A percentile compares a stretch with the other conserved stretches of the same genome.
These are phyloP conservation scores for Anomalospiza imberbis DNA, from an alignment of 2,797 vertebrate species.

Conservation along the genomic window DNA sequence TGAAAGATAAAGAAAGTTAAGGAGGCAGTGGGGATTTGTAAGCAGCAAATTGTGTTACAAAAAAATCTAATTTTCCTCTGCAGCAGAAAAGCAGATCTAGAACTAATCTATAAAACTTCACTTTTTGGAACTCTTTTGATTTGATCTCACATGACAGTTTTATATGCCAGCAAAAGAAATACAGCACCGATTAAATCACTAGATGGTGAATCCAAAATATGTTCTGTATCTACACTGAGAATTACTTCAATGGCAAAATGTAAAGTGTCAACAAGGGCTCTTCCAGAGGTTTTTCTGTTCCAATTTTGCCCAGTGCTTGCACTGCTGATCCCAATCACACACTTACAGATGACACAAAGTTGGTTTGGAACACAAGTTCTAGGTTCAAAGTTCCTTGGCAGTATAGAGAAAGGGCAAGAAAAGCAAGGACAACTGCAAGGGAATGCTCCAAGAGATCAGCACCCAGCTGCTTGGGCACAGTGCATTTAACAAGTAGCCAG, in stretches of 20 bases:
- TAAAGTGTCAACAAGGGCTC: background rate
- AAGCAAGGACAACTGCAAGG: background rate
- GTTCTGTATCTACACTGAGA: background rate
- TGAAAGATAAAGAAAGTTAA: background rate
- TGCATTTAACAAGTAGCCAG: background rate
- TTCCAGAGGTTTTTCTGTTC: background rate
- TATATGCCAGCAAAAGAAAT: background rate
- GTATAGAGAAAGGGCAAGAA: background rate
- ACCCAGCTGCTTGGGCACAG: background rate
- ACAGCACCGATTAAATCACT: background rate
- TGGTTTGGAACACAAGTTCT: background rate
- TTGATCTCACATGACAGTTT: background rate
- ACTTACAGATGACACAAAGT: background rate
- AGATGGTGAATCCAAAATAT: background rate
- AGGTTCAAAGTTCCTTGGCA: background rate
- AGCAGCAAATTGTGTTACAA: background rate
- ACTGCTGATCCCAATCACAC: background rate
- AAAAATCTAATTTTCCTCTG: constrained; percentile 9
- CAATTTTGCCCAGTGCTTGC: background rate
- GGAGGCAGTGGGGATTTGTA: background rate
- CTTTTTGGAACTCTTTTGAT: background rate
- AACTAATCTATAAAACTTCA: background rate
- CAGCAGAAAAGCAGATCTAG: background rate
- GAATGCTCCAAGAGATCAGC: background rate
- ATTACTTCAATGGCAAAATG: background rate